Evolutionary conservation across 2,888 invertebrate species (phyloP), one percentile per base, ranked within the genome.

Genomic region (Mesodorylaimus sp.): DNA sequence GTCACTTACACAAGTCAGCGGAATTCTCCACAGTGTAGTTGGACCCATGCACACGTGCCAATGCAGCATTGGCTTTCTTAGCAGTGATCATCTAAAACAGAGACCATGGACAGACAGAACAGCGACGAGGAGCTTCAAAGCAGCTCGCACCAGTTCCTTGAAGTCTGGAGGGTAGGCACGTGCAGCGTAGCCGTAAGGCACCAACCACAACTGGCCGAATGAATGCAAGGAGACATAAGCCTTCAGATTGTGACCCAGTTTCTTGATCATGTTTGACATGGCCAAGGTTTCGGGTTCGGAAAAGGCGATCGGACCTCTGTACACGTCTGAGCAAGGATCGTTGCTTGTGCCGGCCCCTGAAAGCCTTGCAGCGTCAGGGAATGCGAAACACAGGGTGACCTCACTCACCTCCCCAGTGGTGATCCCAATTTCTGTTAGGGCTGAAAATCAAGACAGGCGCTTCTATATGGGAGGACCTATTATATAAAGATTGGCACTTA

Each of bases 91-190:
- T 19, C 41, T 39, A 21, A 39, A 39, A 39, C 7, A 32, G 10
- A 32, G 32, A 16, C 7, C 10, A 7, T 16, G 32, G 10, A 16
- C 7, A 10, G 7, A 32, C 16, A 7, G 32, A 32, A 10, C 16
- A 32, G 10, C n/a, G n/a, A n/a, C n/a, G n/a, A n/a, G n/a, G n/a
- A n/a, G n/a, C n/a, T n/a, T n/a, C n/a, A n/a, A n/a, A n/a, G n/a
- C n/a, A n/a, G n/a, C n/a, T n/a, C n/a, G n/a, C n/a, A 45, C 45
- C 45, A 45, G 23, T 24, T 45, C 25, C 7, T 45, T 19, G n/a
- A 29, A 29, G 25, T 45, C 45, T 7, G 45, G 13, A 7, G 45
- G 5, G 25, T 45, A 45, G 26, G 23, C 26, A 24, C 26, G 7
- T 28, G 5, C n/a, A 7, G 7, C 25, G 23, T 45, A 45, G 7